These are phyloP conservation scores for Fragum sueziense DNA, from an alignment of 2,888 invertebrate species.

Conservation along the genomic window DNA sequence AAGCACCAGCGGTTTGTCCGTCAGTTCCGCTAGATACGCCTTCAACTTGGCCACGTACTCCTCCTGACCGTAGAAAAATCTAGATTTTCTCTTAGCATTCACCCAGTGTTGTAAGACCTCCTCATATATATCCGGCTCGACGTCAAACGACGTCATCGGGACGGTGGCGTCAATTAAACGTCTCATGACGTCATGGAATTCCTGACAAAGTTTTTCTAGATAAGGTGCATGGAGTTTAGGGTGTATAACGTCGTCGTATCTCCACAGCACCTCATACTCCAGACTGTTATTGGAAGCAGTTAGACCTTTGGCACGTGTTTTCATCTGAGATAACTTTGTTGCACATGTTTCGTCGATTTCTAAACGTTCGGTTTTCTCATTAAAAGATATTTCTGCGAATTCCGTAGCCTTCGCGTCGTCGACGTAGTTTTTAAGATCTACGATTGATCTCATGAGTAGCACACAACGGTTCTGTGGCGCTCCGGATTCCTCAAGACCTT, in stretches of 20 bases:
- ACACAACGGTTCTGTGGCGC: constrained; percentile 69
- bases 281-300: constrained; percentile 65
- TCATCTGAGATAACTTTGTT: constrained; percentile 67
- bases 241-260: constrained; percentile 78
- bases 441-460: constrained; percentile 75
- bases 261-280: constrained; percentile 78
- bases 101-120: constrained; percentile 70
- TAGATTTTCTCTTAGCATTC: constrained; percentile 61
- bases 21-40: constrained; percentile 68
- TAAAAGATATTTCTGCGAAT: constrained; percentile 74
- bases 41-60: constrained; percentile 61
- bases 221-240: constrained; percentile 76
- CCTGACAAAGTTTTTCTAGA: constrained; percentile 69
- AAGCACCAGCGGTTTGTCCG: constrained; percentile 71
- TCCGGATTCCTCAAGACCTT: constrained; percentile 68
- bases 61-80: constrained; percentile 65
- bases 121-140: constrained; percentile 62
- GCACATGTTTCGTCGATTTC: constrained; percentile 67
- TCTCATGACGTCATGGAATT: constrained; percentile 63
- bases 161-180: constrained; percentile 67
- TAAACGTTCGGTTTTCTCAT: constrained; percentile 65
- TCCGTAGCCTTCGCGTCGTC: constrained; percentile 64
- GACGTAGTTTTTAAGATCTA: constrained; percentile 80
- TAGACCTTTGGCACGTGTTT: constrained; percentile 62
- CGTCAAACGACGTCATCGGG: constrained; percentile 55